Percentiles rank a stretch among this genome's conserved stretches.
Evolutionary conservation across 2,113 vertebrate genomes (phyloP).

Genomic region (Macquaria ambigua): DNA sequence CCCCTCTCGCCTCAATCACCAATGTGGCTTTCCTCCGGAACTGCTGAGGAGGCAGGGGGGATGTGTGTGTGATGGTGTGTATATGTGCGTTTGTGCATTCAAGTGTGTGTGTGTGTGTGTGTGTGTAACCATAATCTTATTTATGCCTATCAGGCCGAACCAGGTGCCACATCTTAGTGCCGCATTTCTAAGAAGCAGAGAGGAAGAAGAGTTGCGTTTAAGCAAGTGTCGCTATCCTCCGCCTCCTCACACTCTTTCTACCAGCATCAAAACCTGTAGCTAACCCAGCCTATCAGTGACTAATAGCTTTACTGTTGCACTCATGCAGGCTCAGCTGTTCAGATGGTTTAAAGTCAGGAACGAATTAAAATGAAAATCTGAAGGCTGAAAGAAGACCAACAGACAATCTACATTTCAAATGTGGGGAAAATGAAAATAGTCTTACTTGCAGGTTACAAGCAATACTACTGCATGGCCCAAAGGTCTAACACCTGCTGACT

Average conservation of each 20-base stretch:
- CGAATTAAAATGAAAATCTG: conserved; percentile 7
- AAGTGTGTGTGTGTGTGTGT: background rate
- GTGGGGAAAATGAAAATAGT: background rate
- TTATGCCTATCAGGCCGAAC: conserved; percentile 48
- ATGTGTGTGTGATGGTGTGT: conserved; percentile 14
- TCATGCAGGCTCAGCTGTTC: conserved; percentile 13
- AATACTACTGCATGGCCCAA: background rate
- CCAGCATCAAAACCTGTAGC: conserved; percentile 16
- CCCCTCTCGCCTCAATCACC: conserved; percentile 47
- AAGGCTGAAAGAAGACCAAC: background rate
- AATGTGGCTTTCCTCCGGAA: conserved; percentile 58
- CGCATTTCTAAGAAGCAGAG: conserved; percentile 42
- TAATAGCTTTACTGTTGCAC: conserved; percentile 19
- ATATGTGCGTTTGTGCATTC: background rate
- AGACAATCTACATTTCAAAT: background rate
- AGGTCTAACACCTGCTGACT: conserved; percentile 1
- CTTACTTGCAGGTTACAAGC: background rate
- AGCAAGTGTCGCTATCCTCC: background rate
- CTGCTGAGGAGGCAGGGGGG: conserved; percentile 66
- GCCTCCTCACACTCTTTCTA: conserved; percentile 1
- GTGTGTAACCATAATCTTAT: conserved; percentile 52
- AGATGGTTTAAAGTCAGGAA: conserved; percentile 2
- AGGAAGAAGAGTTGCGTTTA: conserved; percentile 3
- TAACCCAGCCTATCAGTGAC: conserved; percentile 27
- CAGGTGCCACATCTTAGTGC: conserved; percentile 60